Conservation (phyloP, 2,113 vertebrate species). For the Scartelaos histophorus region DNA sequence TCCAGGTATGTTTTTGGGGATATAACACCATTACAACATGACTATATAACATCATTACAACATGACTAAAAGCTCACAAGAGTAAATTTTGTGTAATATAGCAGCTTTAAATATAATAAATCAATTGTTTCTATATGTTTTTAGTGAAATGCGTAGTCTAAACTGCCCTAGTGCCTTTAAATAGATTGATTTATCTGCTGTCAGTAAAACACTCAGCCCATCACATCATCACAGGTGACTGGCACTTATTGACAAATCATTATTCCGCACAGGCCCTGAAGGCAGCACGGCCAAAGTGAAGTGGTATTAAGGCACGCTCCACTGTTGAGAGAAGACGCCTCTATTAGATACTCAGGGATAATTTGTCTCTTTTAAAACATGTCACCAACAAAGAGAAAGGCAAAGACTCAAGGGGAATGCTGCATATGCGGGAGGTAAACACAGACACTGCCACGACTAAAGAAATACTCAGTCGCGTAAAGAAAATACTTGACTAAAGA, state of each 20-base stretch:
- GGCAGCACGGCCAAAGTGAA: constrained; percentile 42
- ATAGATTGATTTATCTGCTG: constrained; percentile 45
- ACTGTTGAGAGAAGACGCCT: background rate
- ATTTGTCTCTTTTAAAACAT: background rate
- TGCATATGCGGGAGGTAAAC: background rate
- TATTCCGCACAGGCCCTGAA: constrained; percentile 38
- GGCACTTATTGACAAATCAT: constrained; percentile 63
- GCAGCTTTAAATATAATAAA: too few relatives aligned
- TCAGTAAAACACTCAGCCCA: constrained; percentile 27
- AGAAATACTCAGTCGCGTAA: too few relatives aligned
- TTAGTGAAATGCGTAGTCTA: too few relatives aligned
- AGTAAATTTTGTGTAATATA: too few relatives aligned
- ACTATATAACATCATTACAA: too few relatives aligned
- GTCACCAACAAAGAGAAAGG: background rate
- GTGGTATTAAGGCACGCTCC: constrained; percentile 17
- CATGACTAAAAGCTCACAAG: too few relatives aligned
- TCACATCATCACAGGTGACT: constrained; percentile 38
- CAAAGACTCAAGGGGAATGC: background rate
- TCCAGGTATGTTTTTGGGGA: too few relatives aligned
- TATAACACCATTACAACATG: too few relatives aligned
- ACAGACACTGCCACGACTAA: too few relatives aligned
- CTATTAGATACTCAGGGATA: background rate
- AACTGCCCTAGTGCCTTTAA: background rate
- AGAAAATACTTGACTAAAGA: too few relatives aligned
- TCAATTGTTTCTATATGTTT: too few relatives aligned